Evolutionary conservation across 2,113 vertebrate genomes (phyloP), one percentile per base, ranked within the genome.

Genomic region (Ictidomys tridecemlineatus): DNA sequence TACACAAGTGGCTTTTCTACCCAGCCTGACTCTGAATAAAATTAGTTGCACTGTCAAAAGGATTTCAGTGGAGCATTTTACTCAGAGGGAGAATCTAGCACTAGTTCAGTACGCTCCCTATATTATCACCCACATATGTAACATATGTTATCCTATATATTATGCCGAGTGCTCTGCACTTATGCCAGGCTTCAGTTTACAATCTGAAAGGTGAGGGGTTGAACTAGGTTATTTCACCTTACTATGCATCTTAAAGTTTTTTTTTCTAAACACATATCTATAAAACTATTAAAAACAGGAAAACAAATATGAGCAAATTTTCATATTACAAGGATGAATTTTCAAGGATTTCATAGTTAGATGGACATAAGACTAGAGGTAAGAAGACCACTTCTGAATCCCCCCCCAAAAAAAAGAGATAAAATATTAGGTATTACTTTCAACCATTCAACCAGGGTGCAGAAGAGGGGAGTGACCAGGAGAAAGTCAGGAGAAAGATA

Each of bases 1-100:
- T 39, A 77, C 13, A 56, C 45, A 84, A 91, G 45, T 26, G 77
- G 69, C 22, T 92, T 91, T 95, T 82, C 77, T 37, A 87, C 30
- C 18, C 26, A 56, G 14, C 30, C 32, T 56, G 30, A 56, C 61
- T 85, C 45, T 42, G 88, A 79, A 79, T 85, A 82, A 89, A 94
- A 73, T 85, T 53, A 85, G 82, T 45, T 84, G 24, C 30, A 48
- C n/a, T 48, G 39, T 67, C 63, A 80, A 56, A 70, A 91, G 39
- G n/a, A 91, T 82, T 85, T 91, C 22, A 69, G 18, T 39, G 32
- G 12, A 72, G n/a, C 5, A n/a, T 80, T 93, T 90, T 48, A 79
- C n/a, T 58, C 78, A 69, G 39, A 72, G 48, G 16, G 39, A 82
- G 63, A 78, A 56, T 63, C 85, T 69, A 73, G 37, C 37, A 24